Evolutionary conservation across 1,140 invertebrate genomes (phyloP), one percentile per base, ranked within the genome.

Genomic region (Linepithema humile): DNA sequence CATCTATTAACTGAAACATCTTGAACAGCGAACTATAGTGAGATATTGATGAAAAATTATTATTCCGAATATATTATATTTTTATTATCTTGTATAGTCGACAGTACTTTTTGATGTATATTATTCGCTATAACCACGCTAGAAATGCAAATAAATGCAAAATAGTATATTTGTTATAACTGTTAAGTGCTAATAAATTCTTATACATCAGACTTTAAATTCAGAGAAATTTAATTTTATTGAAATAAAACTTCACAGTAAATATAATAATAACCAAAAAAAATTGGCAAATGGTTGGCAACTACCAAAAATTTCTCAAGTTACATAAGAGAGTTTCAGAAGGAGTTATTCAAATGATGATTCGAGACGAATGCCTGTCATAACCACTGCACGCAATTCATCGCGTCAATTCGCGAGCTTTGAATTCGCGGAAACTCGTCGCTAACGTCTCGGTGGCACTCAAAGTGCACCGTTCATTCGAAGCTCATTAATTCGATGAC

Each of bases 331-430:
- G 6, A 40, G 2, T 20, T 48, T 53, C 23, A 12, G 17, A 35
- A 45, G 45, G 20, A 67, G 59, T 43, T 26, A 65, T 38, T 57
- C 15, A 67, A 67, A 78, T 78, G 9, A 15, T n/a, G n/a, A n/a
- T n/a, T 29, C 20, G 29, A 9, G 26, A 20, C 15, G 4, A 38
- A 38, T 65, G 12, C 7, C 9, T 64, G 12, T 26, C 20, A 26
- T n/a, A 20, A 4, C 2, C 6, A 10, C 1, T 23, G 20, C 32
- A 78, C 23, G 45, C 45, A 67, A 55, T 69, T 78, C 17, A 69
- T 78, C 35, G 62, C 29, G 7, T 64, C 40, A 48, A 50, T 64
- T 7, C 10, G n/a, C 23, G 35, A 32, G 53, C 60, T 78, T 78
- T 20, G 40, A 23, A 29, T 40, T 55, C 45, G 45, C 23, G 57